Evolutionary conservation across 2,888 invertebrate genomes (phyloP).

Genomic region (Magallana nippona): DNA sequence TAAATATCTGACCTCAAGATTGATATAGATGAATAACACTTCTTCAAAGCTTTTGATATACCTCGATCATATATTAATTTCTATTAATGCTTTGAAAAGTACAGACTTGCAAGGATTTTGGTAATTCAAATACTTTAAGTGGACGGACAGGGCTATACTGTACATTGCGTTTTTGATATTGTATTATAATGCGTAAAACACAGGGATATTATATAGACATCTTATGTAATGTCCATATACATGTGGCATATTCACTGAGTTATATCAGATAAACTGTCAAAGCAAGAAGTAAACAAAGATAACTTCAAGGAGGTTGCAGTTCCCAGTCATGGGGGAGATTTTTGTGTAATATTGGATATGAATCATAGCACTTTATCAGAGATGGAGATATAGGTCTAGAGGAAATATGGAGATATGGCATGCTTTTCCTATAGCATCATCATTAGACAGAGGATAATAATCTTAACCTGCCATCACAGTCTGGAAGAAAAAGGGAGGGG

Average conservation of each 20-base stretch:
- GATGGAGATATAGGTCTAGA: slow-evolving; percentile 9
- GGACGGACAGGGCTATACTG: neutral
- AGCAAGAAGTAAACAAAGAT: slow-evolving; percentile 13
- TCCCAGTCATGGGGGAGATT: slow-evolving; percentile 3
- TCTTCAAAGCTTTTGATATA: too few species aligned
- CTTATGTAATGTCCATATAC: slow-evolving; percentile 5
- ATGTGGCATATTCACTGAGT: neutral
- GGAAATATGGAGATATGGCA: slow-evolving; percentile 16
- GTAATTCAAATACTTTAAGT: neutral
- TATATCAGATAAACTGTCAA: slow-evolving; percentile 19
- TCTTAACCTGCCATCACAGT: neutral
- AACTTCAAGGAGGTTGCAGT: neutral
- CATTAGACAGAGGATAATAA: neutral
- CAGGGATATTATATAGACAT: neutral
- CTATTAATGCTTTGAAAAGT: neutral
- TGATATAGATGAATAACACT: too few species aligned
- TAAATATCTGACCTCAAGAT: too few species aligned
- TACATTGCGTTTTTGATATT: neutral
- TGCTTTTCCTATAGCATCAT: neutral
- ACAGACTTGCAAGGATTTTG: neutral
- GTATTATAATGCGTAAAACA: neutral
- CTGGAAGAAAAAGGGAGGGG: neutral
- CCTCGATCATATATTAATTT: neutral
- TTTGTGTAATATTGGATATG: slow-evolving; percentile 31
- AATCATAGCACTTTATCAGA: slow-evolving; percentile 33